Evolutionary conservation across 2,113 vertebrate species (phyloP).

Genomic region (Thomomys bottae): DNA sequence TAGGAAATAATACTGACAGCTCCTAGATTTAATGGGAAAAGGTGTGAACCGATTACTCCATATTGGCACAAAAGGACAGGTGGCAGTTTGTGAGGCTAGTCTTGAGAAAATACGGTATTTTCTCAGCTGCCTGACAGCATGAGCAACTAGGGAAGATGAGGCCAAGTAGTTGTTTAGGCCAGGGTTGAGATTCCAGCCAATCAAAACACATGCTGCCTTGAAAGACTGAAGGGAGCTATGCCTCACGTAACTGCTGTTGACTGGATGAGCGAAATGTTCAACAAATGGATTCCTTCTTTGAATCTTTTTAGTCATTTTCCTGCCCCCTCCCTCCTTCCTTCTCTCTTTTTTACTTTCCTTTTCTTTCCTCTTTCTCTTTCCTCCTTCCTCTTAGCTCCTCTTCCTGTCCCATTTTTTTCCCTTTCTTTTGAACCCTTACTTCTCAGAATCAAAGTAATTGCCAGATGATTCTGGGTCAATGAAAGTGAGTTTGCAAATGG

Average conservation of each 20-base stretch:
- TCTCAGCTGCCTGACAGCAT: slow-evolving; percentile 84
- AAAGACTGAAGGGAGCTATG: slow-evolving; percentile 1
- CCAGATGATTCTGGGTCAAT: neutral
- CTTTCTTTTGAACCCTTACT: no score
- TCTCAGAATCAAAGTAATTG: neutral
- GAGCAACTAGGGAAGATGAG: slow-evolving; percentile 62
- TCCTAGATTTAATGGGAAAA: slow-evolving; percentile 42
- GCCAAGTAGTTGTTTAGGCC: slow-evolving; percentile 60
- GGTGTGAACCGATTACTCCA: slow-evolving; percentile 64
- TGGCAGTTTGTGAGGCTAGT: slow-evolving; percentile 77
- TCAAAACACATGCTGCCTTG: slow-evolving; percentile 52
- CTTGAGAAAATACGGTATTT: slow-evolving; percentile 83
- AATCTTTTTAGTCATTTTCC: slow-evolving; percentile 21
- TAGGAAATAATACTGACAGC: slow-evolving; percentile 39
- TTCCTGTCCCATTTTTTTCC: neutral
- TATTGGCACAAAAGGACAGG: slow-evolving; percentile 38
- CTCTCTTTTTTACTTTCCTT: neutral
- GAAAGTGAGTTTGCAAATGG: neutral
- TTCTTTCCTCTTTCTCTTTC: neutral
- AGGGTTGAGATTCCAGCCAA: slow-evolving; percentile 50
- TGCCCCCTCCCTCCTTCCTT: neutral
- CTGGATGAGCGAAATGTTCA: slow-evolving; percentile 3
- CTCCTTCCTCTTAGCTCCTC: no score
- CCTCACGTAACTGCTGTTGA: slow-evolving; percentile 41
- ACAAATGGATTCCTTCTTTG: slow-evolving; percentile 30